Conservation (phyloP, 2,888 invertebrate genomes). For the Cephonodes hylas region DNA sequence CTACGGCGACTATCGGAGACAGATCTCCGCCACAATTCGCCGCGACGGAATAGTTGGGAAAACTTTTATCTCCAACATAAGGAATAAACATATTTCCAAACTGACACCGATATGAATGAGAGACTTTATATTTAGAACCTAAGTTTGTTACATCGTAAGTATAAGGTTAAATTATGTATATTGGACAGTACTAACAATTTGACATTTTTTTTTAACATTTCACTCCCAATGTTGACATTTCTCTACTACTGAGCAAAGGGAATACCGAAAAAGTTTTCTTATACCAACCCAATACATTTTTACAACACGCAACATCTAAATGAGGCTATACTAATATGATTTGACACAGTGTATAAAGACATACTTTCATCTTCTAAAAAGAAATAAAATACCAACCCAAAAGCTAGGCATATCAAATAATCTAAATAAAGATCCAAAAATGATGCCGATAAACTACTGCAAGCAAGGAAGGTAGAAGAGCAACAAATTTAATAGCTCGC, state of each 20-base stretch:
- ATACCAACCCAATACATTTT: too few species aligned
- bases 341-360: too few species aligned
- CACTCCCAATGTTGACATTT: too few species aligned
- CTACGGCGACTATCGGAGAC: not conserved
- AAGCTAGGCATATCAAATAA: not conserved
- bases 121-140: not conserved
- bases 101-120: not conserved
- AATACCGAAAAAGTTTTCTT: too few species aligned
- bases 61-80: not conserved
- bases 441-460: not conserved
- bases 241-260: too few species aligned
- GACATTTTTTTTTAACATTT: too few species aligned
- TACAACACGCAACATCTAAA: too few species aligned
- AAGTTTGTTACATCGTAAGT: too few species aligned
- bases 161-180: too few species aligned
- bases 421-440: not conserved
- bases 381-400: not conserved
- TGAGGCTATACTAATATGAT: too few species aligned
- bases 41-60: not conserved
- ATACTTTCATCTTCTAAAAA: not conserved
- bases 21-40: not conserved
- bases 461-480: not conserved
- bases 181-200: too few species aligned
- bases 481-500: slow-evolving; percentile 25
- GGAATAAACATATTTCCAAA: slow-evolving; percentile 1